Conservation (phyloP, 2,113 vertebrate genomes). For the Diadophis punctatus region DNA sequence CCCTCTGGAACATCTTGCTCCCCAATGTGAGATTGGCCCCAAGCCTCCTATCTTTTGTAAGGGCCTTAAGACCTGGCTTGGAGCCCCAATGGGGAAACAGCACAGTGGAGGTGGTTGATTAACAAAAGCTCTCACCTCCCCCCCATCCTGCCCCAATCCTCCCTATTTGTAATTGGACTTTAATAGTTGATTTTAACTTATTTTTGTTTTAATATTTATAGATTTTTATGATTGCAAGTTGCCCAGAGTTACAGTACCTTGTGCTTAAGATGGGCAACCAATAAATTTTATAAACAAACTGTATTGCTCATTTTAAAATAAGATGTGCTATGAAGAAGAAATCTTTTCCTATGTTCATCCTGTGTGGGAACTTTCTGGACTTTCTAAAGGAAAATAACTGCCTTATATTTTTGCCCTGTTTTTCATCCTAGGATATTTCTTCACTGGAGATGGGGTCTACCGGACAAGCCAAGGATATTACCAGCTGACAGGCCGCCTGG, state of each 20-base stretch:
- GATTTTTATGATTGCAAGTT: neutral
- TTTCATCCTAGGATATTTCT: conserved; percentile 64
- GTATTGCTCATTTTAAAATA: neutral
- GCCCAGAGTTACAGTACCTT: neutral
- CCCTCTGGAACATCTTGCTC: neutral
- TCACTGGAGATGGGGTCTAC: conserved; percentile 73
- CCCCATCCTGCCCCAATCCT: neutral
- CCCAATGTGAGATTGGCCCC: neutral
- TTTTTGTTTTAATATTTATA: neutral
- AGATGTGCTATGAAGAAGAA: neutral
- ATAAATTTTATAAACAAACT: neutral
- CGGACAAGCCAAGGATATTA: conserved; percentile 73
- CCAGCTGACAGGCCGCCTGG: conserved; percentile 76
- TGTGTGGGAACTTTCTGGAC: too few species aligned
- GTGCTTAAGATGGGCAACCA: neutral
- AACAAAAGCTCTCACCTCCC: neutral
- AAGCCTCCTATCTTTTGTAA: neutral
- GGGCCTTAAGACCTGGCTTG: neutral
- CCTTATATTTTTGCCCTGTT: neutral
- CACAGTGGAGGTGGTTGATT: neutral
- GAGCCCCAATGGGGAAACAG: neutral
- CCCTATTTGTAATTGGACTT: neutral
- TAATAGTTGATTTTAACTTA: neutral
- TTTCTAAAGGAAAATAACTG: neutral
- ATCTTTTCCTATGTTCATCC: neutral